Conservation (phyloP, 1,140 invertebrate genomes). For the Drosophila ananassae region DNA sequence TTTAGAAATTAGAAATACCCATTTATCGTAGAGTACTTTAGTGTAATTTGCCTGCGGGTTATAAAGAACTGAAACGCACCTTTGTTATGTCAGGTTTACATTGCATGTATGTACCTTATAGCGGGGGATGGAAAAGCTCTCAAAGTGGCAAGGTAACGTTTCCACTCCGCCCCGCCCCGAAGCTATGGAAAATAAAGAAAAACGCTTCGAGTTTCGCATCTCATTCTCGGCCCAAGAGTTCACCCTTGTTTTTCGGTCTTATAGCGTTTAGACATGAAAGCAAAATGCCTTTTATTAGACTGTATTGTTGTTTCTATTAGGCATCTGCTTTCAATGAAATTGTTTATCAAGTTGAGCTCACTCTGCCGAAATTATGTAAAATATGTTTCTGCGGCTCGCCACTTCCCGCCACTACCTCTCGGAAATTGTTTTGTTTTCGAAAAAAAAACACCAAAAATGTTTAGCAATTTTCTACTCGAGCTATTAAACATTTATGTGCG, state of each 20-base stretch:
- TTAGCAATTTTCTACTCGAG: conserved; percentile 71
- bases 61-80: conserved; percentile 41
- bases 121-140: conserved; percentile 26
- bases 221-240: conserved; percentile 11
- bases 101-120: conserved; percentile 10
- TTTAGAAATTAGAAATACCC: too few relatives aligned
- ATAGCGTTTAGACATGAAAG: conserved; percentile 68
- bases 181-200: conserved; percentile 50
- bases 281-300: conserved; percentile 76
- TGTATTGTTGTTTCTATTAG: conserved; percentile 54
- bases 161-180: conserved; percentile 12
- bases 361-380: conserved; percentile 69
- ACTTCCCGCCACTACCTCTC: conserved; percentile 14
- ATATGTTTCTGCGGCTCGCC: conserved; percentile 65
- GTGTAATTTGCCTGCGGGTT: conserved; percentile 27
- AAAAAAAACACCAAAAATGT: conserved; percentile 42
- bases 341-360: conserved; percentile 78
- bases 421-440: conserved; percentile 24
- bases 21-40: neutral
- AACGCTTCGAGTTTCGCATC: conserved; percentile 18
- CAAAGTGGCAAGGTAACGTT: conserved; percentile 53
- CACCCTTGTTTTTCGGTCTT: conserved; percentile 14
- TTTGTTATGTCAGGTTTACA: conserved; percentile 50
- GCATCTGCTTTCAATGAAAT: conserved; percentile 75
- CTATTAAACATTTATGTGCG: conserved; percentile 66